Conservation (phyloP, 2,797 vertebrate species). For the Rhinogobio ventralis region DNA sequence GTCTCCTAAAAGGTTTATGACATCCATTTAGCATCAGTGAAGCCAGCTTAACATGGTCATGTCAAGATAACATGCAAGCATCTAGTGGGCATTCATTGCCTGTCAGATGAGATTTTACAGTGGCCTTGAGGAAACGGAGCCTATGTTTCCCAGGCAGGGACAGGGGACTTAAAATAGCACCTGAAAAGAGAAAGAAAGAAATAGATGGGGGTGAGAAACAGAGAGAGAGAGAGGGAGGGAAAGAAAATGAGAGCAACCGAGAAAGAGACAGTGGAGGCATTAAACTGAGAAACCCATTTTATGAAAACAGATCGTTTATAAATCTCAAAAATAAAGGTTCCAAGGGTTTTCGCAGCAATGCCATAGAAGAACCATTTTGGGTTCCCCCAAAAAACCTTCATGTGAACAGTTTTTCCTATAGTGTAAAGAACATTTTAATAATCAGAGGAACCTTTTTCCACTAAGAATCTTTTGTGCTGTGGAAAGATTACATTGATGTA, state of each 20-base stretch:
- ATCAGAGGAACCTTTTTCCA: not conserved
- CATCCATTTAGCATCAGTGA: constrained; percentile 81
- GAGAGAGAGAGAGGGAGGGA: constrained; percentile 35
- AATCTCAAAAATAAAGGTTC: not conserved
- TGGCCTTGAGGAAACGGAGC: constrained; percentile 73
- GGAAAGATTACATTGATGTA: not conserved
- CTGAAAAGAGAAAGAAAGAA: constrained; percentile 61
- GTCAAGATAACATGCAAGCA: constrained; percentile 86
- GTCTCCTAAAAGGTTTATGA: constrained; percentile 84
- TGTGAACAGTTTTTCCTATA: not conserved
- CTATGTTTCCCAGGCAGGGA: constrained; percentile 77
- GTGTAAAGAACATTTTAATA: not conserved
- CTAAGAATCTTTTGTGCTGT: not conserved
- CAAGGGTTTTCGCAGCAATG: not conserved
- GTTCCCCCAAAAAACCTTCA: not conserved
- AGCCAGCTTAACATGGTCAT: constrained; percentile 82
- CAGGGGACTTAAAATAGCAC: constrained; percentile 75
- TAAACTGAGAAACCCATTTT: not conserved
- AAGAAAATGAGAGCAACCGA: constrained; percentile 18
- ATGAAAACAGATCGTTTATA: constrained; percentile 4
- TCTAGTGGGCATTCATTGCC: constrained; percentile 83
- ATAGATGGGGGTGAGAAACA: constrained; percentile 31
- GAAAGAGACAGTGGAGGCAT: constrained; percentile 56
- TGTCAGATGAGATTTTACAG: constrained; percentile 86
- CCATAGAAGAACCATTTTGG: not conserved